phyloP scores from a whole-genome alignment of 2,113 vertebrate genomes.

The Halichoerus grypus region DNA sequence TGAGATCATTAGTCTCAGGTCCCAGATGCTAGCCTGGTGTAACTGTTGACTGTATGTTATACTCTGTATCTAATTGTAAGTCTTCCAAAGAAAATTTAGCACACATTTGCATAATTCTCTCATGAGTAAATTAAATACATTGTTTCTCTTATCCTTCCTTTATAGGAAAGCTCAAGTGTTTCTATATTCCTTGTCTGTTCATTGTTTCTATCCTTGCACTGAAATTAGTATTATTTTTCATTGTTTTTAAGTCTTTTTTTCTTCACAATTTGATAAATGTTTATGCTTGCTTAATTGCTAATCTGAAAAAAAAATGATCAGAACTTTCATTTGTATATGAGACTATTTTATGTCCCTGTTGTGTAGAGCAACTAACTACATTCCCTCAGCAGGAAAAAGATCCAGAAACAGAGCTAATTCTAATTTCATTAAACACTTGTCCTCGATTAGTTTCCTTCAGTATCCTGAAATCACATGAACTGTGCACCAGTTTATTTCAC shows the following conservation, averaged over 20 bases:
- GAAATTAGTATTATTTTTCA: slow-evolving; percentile 53
- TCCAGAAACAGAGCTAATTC: slow-evolving; percentile 14
- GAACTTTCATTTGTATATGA: slow-evolving; percentile 47
- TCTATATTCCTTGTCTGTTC: slow-evolving; percentile 3
- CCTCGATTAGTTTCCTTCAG: neutral
- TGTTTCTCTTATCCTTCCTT: neutral
- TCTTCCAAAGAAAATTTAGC: neutral
- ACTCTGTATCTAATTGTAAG: neutral
- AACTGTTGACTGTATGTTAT: neutral
- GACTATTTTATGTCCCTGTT: slow-evolving; percentile 21
- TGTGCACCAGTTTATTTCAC: neutral
- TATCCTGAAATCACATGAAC: neutral
- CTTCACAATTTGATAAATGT: slow-evolving; percentile 38
- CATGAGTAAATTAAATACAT: neutral
- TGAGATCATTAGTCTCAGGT: neutral
- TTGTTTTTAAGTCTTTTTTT: slow-evolving; percentile 28
- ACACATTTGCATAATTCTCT: slow-evolving; percentile 18
- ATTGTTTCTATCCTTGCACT: neutral
- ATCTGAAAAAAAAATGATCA: slow-evolving; percentile 42
- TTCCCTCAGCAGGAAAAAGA: neutral
- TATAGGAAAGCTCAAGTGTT: neutral
- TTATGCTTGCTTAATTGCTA: slow-evolving; percentile 50
- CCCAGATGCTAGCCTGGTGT: neutral
- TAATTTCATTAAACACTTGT: slow-evolving; percentile 37
- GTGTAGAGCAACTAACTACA: neutral